Evolutionary conservation across 2,797 vertebrate genomes (phyloP).

Genomic region (Poecile montanus): DNA sequence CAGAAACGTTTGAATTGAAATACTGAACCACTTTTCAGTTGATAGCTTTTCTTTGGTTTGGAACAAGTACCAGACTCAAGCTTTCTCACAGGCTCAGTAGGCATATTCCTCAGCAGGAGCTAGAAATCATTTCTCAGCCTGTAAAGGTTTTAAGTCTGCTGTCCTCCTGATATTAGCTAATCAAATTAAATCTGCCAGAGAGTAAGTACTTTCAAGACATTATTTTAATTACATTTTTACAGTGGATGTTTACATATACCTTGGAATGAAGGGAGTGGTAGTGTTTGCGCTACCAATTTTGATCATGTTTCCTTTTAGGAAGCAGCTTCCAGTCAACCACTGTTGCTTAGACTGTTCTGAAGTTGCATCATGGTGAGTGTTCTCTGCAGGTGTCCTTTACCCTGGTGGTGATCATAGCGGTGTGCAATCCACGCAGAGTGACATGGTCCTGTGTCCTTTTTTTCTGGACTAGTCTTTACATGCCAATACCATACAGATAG

Average conservation of each 20-base stretch:
- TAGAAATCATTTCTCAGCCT: neutral
- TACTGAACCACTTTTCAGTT: neutral
- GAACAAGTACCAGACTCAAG: neutral
- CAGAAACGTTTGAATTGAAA: neutral
- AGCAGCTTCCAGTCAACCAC: neutral
- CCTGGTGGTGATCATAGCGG: neutral
- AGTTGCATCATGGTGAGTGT: neutral
- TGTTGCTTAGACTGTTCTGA: neutral
- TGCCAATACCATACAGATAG: too few species aligned
- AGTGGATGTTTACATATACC: neutral
- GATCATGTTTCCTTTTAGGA: neutral
- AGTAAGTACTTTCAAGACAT: neutral
- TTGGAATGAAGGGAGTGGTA: neutral
- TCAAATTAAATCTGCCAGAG: neutral
- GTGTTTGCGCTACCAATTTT: neutral
- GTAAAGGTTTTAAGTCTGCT: neutral
- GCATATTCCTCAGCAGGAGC: neutral
- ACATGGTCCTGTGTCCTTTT: neutral
- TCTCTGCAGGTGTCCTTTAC: neutral
- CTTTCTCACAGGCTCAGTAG: neutral
- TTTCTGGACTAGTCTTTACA: neutral
- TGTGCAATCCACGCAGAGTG: neutral
- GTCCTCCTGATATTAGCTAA: neutral
- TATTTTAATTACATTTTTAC: neutral
- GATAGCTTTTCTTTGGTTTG: neutral